phyloP scores from a whole-genome alignment of 2,797 vertebrate species.

The Chrosomus eos region DNA sequence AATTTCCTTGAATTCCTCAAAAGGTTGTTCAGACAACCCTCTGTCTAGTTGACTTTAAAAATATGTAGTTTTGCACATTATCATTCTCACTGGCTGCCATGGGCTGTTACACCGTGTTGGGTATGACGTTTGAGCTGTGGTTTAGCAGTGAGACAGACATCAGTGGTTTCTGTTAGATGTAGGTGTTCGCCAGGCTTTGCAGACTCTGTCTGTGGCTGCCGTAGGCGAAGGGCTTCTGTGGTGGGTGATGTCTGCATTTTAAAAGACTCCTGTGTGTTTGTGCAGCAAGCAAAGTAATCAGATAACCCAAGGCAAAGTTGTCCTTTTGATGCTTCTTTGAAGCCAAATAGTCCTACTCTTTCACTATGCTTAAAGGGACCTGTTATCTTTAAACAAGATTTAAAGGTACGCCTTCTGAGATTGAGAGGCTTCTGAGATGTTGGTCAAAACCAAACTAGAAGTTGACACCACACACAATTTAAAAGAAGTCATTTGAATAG shows the following conservation, averaged over 20 bases:
- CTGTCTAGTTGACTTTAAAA: neutral
- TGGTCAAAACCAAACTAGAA: neutral
- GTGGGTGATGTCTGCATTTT: conserved; percentile 44
- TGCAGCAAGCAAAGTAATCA: conserved; percentile 29
- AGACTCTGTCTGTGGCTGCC: conserved; percentile 45
- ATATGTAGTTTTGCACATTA: conserved; percentile 2
- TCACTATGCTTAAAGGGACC: neutral
- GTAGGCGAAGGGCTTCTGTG: conserved; percentile 42
- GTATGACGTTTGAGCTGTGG: conserved; percentile 70
- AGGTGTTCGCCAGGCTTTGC: conserved; percentile 55
- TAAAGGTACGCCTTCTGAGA: conserved; percentile 14
- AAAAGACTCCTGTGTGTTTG: conserved; percentile 43
- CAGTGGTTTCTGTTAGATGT: conserved; percentile 68
- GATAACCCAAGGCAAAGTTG: conserved; percentile 35
- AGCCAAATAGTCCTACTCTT: conserved; percentile 3
- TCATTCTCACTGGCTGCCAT: conserved; percentile 44
- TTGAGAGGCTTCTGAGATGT: neutral
- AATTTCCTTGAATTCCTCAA: neutral
- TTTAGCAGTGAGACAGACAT: conserved; percentile 65
- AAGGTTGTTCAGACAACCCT: neutral
- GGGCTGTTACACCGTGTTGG: conserved; percentile 35
- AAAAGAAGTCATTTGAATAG: neutral
- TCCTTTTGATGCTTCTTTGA: conserved; percentile 23
- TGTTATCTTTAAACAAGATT: conserved; percentile 13
- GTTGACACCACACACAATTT: neutral